Evolutionary conservation across 2,797 vertebrate species (phyloP).

Genomic region (Poeciliopsis infans): DNA sequence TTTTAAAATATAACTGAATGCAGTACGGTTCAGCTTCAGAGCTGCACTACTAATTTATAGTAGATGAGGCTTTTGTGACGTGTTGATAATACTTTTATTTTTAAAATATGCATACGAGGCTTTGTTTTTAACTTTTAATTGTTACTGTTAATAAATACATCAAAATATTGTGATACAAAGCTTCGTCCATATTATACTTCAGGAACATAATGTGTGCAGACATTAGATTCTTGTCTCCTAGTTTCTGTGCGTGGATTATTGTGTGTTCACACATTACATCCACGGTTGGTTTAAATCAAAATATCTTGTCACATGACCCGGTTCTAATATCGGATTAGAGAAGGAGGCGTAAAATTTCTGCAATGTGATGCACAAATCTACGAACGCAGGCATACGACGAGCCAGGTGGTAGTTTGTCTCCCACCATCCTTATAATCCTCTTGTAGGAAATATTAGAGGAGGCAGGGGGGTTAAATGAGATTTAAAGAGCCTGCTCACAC

Average conservation of each 20-base stretch:
- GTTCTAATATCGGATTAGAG: slow-evolving; percentile 2
- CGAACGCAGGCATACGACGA: slow-evolving; percentile 30
- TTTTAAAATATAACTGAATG: not conserved
- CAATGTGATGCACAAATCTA: not conserved
- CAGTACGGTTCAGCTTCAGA: not conserved
- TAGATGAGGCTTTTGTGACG: not conserved
- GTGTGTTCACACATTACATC: not conserved
- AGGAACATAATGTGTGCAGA: not conserved
- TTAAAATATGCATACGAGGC: not conserved
- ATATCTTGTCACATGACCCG: slow-evolving; percentile 1
- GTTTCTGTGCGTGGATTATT: not conserved
- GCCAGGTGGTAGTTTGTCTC: slow-evolving; percentile 62
- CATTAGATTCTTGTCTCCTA: not conserved
- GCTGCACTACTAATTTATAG: not conserved
- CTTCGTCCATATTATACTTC: not conserved
- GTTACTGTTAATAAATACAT: not conserved
- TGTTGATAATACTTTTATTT: not conserved
- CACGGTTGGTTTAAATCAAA: not conserved
- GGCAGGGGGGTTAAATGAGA: slow-evolving; percentile 61
- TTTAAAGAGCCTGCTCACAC: slow-evolving; percentile 52
- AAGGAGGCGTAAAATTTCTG: not conserved
- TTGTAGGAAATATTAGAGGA: slow-evolving; percentile 58
- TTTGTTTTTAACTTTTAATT: not conserved
- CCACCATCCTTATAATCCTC: slow-evolving; percentile 66
- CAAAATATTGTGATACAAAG: not conserved